These are phyloP conservation scores for Zaprionus davidi DNA, from an alignment of 1,140 invertebrate species.

Conservation along the genomic window DNA sequence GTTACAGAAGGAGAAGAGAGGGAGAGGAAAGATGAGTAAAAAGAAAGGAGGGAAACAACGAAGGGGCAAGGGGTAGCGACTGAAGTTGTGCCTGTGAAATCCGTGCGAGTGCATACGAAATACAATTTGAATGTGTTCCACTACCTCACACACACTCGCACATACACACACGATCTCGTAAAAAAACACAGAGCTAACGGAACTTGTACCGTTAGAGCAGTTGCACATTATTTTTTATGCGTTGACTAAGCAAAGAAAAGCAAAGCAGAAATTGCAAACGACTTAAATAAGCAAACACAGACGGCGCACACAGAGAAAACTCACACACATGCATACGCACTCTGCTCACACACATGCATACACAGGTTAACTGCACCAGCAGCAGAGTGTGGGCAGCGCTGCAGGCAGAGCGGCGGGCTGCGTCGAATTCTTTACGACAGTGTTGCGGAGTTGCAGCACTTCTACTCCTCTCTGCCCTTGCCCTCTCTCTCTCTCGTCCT, in stretches of 20 bases:
- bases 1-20: constrained; percentile 9
- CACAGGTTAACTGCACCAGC: constrained; percentile 33
- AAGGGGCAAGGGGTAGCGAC: neutral
- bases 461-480: constrained; percentile 1
- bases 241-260: constrained; percentile 74
- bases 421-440: constrained; percentile 49
- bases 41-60: no score
- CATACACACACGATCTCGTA: neutral
- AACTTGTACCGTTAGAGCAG: constrained; percentile 48
- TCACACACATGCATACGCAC: constrained; percentile 12
- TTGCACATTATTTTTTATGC: constrained; percentile 76
- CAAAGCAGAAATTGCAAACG: constrained; percentile 78
- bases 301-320: constrained; percentile 20
- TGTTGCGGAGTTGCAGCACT: neutral
- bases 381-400: neutral
- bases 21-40: neutral
- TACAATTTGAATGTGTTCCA: constrained; percentile 46
- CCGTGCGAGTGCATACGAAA: constrained; percentile 40
- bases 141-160: constrained; percentile 24
- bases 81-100: constrained; percentile 17
- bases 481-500: constrained; percentile 1
- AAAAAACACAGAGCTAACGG: constrained; percentile 27
- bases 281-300: constrained; percentile 80
- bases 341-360: constrained; percentile 3
- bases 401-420: no score